phyloP scores from a whole-genome alignment of 1,140 invertebrate genomes.

The Oryctes rhinoceros region DNA sequence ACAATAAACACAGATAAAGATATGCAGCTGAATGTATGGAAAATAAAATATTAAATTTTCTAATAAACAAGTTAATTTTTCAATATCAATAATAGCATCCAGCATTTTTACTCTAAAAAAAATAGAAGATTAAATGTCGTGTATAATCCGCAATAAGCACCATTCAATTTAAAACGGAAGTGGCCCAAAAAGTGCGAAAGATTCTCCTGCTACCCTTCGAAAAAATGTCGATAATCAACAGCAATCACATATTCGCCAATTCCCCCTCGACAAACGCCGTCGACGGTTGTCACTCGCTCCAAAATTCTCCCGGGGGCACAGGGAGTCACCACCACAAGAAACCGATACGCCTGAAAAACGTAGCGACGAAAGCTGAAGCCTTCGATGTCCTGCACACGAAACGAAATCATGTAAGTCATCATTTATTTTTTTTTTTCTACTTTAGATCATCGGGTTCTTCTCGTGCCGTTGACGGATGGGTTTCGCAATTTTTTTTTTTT shows the following conservation, averaged over 20 bases:
- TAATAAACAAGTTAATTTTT: too few relatives aligned
- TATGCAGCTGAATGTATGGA: too few relatives aligned
- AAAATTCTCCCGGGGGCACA: slow-evolving; percentile 50
- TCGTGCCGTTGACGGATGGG: background rate
- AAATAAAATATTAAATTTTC: too few relatives aligned
- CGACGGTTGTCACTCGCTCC: background rate
- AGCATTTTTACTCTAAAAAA: background rate
- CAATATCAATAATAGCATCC: background rate
- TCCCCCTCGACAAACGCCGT: background rate
- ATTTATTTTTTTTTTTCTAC: background rate
- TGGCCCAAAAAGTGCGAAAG: background rate
- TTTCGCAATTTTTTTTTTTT: background rate
- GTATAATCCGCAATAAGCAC: background rate
- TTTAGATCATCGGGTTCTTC: background rate
- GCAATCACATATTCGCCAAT: slow-evolving; percentile 46
- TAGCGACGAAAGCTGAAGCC: slow-evolving; percentile 67
- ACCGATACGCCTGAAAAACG: slow-evolving; percentile 69
- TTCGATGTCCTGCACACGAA: slow-evolving; percentile 70
- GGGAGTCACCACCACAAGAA: slow-evolving; percentile 60
- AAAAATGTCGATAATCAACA: slow-evolving; percentile 53
- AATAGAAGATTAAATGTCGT: background rate
- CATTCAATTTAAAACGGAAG: background rate
- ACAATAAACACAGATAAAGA: too few relatives aligned
- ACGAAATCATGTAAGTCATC: slow-evolving; percentile 53
- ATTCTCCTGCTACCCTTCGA: background rate